Evolutionary conservation across 2,888 invertebrate species (phyloP), one percentile per base, ranked within the genome.

Genomic region (Stictocephala bisonia): DNA sequence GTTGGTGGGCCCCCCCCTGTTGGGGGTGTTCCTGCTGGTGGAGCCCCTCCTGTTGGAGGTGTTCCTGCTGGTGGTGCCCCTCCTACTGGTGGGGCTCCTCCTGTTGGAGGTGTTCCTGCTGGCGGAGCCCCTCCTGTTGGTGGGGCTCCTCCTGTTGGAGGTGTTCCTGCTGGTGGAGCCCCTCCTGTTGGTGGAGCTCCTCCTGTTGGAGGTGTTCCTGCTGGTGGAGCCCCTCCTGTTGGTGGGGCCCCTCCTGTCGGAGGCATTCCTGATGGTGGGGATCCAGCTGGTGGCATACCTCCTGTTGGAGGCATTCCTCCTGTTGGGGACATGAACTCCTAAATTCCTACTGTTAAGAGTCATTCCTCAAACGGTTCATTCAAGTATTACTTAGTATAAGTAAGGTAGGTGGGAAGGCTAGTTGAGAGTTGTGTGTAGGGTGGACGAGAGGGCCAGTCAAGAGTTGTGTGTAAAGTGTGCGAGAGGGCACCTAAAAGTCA

Each of bases 171-270:
- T 44, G 24, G 41, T 26, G 64, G 44, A 22, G 60, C 22, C 2
- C 64, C 64, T 26, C 60, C 60, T 60, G 15, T 15, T 44, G 40
- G 44, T 44, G 64, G 64, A 44, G 41, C 64, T 15, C 64, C 35
- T 15, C 58, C 58, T 35, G 27, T 6, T 51, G 51, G 51, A 7
- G 51, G 51, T 22, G 51, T 24, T 6, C 51, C 51, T 22, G 22
- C 51, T 51, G 51, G 22, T 51, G 41, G 41, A 9, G 41, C 44
- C n/a, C 41, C 60, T 24, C 58, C 60, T 44, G 15, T 15, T n/a
- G 64, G 41, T 35, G 40, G 64, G 15, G 35, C 18, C 15, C 56
- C 56, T 56, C 60, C 60, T 22, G 60, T n/a, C n/a, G n/a, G n/a
- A n/a, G n/a, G n/a, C n/a, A n/a, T n/a, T n/a, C n/a, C n/a, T n/a